phyloP scores from a whole-genome alignment of 1,140 invertebrate species.

The Aradophagus sp. region DNA sequence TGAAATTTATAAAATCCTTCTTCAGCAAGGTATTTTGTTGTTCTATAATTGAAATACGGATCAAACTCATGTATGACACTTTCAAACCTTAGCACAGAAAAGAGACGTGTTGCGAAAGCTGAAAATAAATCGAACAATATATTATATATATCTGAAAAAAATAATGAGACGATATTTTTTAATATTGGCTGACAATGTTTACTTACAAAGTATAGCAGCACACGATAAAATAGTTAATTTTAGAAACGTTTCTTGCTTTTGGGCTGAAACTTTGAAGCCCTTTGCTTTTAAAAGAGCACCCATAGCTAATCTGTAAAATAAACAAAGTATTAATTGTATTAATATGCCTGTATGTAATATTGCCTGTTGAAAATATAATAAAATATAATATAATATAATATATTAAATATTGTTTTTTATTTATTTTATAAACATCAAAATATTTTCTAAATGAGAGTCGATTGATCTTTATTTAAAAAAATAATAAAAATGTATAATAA shows the following conservation, averaged over 20 bases:
- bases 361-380: too few relatives aligned
- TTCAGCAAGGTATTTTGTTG: constrained; percentile 94
- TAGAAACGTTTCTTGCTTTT: constrained; percentile 96
- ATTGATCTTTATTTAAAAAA: too few relatives aligned
- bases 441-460: too few relatives aligned
- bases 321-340: neutral
- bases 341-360: too few relatives aligned
- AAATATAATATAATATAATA: too few relatives aligned
- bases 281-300: constrained; percentile 65
- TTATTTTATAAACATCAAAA: too few relatives aligned
- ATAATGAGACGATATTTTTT: too few relatives aligned
- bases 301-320: constrained; percentile 1
- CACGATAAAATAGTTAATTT: constrained; percentile 93
- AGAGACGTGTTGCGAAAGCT: constrained; percentile 96
- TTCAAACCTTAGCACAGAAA: constrained; percentile 97
- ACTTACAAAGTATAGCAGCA: constrained; percentile 95
- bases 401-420: too few relatives aligned
- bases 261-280: constrained; percentile 78
- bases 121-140: constrained; percentile 61
- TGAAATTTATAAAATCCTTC: constrained; percentile 98
- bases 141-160: neutral
- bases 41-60: constrained; percentile 99
- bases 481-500: too few relatives aligned
- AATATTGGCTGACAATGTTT: neutral
- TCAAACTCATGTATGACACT: constrained; percentile 99